phyloP scores from a whole-genome alignment of 2,888 invertebrate genomes.

The Caenorhabditis plicata region DNA sequence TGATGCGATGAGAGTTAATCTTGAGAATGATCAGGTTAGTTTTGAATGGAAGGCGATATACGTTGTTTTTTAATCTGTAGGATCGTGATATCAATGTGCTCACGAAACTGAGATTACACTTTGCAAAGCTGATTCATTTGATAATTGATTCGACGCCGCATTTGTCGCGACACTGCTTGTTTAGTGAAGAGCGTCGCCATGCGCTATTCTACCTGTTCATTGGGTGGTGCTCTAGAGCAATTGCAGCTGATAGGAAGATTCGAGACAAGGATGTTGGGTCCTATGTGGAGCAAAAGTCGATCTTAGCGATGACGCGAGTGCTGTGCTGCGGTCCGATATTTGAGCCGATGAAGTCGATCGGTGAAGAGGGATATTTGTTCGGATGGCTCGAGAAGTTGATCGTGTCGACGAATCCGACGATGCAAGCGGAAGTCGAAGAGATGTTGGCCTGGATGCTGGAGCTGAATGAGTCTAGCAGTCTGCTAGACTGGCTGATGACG shows the following conservation, averaged over 20 bases:
- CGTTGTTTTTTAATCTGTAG: constrained; percentile 66
- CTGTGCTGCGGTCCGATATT: constrained; percentile 94
- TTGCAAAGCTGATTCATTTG: constrained; percentile 88
- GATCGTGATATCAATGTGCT: constrained; percentile 85
- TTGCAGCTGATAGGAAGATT: constrained; percentile 43
- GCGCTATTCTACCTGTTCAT: constrained; percentile 88
- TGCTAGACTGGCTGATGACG: constrained; percentile 96
- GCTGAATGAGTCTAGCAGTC: constrained; percentile 85
- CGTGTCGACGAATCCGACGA: constrained; percentile 77
- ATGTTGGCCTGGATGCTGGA: constrained; percentile 89
- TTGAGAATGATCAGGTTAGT: constrained; percentile 72
- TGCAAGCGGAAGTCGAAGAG: constrained; percentile 86
- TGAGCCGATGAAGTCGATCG: constrained; percentile 69
- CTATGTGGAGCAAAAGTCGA: constrained; percentile 70
- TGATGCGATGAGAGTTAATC: constrained; percentile 85
- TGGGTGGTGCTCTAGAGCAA: constrained; percentile 82
- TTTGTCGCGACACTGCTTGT: constrained; percentile 67
- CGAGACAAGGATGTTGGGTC: constrained; percentile 49
- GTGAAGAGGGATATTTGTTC: constrained; percentile 80
- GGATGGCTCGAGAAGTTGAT: constrained; percentile 90
- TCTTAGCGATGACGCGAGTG: constrained; percentile 89
- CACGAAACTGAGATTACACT: constrained; percentile 86
- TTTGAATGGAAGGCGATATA: background rate
- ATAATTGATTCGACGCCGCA: constrained; percentile 75
- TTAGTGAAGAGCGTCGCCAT: constrained; percentile 83